A percentile compares a stretch with the other conserved stretches of the same genome.
Evolutionary conservation across 2,888 invertebrate genomes (phyloP).

Genomic region (Cepaea hortensis): DNA sequence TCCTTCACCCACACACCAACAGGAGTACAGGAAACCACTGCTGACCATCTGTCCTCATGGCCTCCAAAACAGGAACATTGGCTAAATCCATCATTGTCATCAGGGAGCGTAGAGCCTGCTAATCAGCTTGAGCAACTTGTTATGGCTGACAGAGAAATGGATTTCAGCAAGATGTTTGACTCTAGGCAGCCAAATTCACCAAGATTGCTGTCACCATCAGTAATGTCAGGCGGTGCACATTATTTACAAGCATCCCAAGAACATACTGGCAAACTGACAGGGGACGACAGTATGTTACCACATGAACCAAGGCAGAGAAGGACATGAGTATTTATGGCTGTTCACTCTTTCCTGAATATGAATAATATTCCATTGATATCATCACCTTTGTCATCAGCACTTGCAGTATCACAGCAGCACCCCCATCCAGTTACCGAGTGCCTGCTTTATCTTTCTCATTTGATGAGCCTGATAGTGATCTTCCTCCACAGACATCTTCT

Average conservation of each 20-base stretch:
- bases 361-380: constrained; percentile 27
- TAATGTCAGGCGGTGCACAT: neutral
- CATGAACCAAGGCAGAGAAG: constrained; percentile 47
- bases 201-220: neutral
- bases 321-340: constrained; percentile 50
- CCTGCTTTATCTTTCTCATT: neutral
- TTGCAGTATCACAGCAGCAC: neutral
- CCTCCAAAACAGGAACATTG: neutral
- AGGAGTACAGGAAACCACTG: constrained; percentile 38
- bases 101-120: neutral
- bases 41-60: neutral
- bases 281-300: neutral
- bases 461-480: neutral
- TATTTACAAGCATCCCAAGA: neutral
- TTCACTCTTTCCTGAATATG: constrained; percentile 50
- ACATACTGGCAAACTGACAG: neutral
- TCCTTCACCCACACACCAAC: constrained; percentile 41
- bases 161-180: neutral
- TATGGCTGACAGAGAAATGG: constrained; percentile 9
- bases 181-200: neutral
- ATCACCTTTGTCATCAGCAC: neutral
- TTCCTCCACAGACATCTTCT: neutral
- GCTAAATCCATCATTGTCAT: neutral
- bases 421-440: neutral
- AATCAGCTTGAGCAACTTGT: neutral